Conservation (phyloP, 2,113 vertebrate species). For the Dipodomys ordii region DNA sequence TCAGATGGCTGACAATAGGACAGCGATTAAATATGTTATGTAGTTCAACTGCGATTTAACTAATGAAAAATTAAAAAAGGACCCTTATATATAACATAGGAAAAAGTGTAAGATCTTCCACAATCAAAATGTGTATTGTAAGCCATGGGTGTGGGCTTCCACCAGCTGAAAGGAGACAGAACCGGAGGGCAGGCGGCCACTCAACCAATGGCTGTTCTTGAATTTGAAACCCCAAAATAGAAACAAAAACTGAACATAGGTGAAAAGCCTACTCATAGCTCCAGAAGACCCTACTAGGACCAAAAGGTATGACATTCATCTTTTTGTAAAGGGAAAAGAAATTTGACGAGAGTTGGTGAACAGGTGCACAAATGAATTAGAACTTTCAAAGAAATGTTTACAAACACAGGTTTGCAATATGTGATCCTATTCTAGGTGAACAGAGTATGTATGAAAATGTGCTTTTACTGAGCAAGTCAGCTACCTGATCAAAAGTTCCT, state of each 20-base stretch:
- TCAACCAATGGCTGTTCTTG: not conserved
- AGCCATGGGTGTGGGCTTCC: too few relatives aligned
- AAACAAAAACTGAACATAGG: not conserved
- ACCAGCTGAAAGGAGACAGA: too few relatives aligned
- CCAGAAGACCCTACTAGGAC: not conserved
- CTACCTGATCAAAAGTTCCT: not conserved
- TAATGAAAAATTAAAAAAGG: not conserved
- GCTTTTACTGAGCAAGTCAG: slow-evolving; percentile 50
- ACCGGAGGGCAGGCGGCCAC: too few relatives aligned
- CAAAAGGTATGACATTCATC: not conserved
- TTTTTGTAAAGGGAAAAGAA: not conserved
- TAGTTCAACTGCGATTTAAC: not conserved
- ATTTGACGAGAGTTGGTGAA: too few relatives aligned
- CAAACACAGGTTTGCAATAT: not conserved
- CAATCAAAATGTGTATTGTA: too few relatives aligned
- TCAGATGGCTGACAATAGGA: not conserved
- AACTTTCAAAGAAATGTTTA: not conserved
- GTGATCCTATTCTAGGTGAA: not conserved
- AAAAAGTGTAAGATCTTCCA: not conserved
- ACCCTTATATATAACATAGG: not conserved
- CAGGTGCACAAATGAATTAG: too few relatives aligned
- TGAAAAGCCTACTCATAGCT: not conserved
- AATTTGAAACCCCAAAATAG: not conserved
- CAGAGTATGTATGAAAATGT: not conserved
- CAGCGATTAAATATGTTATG: not conserved